phyloP scores from a whole-genome alignment of 1,140 invertebrate genomes.

The Brachionus koreanus region DNA sequence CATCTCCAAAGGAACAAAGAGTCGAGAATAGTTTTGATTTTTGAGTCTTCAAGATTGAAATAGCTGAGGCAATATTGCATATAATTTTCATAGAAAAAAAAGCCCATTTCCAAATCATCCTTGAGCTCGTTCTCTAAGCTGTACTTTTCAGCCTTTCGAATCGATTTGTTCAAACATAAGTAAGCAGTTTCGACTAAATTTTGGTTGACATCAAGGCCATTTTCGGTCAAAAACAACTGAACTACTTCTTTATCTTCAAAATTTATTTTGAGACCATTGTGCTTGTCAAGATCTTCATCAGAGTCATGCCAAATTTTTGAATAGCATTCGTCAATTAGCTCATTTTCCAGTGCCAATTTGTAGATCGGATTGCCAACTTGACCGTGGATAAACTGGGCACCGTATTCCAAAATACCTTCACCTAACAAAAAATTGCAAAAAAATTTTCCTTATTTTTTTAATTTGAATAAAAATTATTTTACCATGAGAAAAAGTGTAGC shows the following conservation, averaged over 20 bases:
- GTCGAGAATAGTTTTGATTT: not conserved
- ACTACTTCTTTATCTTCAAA: not conserved
- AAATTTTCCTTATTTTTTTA: not conserved
- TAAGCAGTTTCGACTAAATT: constrained; percentile 7
- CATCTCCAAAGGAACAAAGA: not conserved
- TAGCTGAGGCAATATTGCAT: not conserved
- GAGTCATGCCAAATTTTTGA: not conserved
- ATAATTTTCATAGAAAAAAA: constrained; percentile 13
- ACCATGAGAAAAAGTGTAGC: not conserved
- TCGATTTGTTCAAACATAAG: not conserved
- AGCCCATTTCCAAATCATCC: not conserved
- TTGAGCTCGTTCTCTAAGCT: not conserved
- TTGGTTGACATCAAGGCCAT: not conserved
- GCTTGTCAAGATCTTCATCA: not conserved
- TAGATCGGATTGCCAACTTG: constrained; percentile 57
- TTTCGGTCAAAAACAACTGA: not conserved
- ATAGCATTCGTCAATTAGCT: constrained; percentile 48
- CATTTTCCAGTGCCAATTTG: constrained; percentile 55
- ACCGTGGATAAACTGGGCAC: constrained; percentile 55
- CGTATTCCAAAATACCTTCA: not conserved
- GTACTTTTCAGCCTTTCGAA: not conserved
- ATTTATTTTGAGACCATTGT: constrained; percentile 30
- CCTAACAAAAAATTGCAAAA: not conserved
- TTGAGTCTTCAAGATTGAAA: not conserved
- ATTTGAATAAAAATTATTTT: not conserved